These are phyloP conservation scores for Pachyseris speciosa DNA, from an alignment of 64 coral and sea anemone species.

Conservation along the genomic window DNA sequence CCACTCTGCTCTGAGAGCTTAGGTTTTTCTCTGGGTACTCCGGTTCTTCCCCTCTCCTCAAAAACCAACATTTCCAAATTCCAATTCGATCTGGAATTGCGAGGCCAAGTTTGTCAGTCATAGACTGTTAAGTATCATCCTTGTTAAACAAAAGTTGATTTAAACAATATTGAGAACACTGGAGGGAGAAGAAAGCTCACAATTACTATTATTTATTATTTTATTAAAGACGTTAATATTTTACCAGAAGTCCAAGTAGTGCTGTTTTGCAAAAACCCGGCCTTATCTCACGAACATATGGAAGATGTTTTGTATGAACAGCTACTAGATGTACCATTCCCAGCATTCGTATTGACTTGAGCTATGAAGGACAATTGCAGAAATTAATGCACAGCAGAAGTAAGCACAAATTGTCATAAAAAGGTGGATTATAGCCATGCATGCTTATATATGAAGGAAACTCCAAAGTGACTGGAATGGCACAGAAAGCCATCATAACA, in stretches of 20 bases:
- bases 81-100: no score
- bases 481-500: neutral
- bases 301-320: constrained; percentile 86
- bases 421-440: no score
- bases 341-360: constrained; percentile 93
- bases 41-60: no score
- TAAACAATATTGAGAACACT: no score
- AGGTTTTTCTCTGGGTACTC: no score
- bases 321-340: constrained; percentile 96
- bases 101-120: no score
- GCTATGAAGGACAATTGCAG: constrained; percentile 40
- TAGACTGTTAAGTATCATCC: no score
- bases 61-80: no score
- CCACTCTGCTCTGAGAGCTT: no score
- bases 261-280: constrained; percentile 88
- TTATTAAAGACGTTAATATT: neutral
- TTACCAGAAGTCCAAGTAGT: constrained; percentile 86
- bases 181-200: neutral
- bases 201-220: neutral
- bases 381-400: neutral
- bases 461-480: no score
- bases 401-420: neutral
- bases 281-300: constrained; percentile 83
- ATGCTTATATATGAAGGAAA: no score
- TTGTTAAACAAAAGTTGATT: no score